Evolutionary conservation across 2,888 invertebrate species (phyloP).

Genomic region (Agrotis segetum): DNA sequence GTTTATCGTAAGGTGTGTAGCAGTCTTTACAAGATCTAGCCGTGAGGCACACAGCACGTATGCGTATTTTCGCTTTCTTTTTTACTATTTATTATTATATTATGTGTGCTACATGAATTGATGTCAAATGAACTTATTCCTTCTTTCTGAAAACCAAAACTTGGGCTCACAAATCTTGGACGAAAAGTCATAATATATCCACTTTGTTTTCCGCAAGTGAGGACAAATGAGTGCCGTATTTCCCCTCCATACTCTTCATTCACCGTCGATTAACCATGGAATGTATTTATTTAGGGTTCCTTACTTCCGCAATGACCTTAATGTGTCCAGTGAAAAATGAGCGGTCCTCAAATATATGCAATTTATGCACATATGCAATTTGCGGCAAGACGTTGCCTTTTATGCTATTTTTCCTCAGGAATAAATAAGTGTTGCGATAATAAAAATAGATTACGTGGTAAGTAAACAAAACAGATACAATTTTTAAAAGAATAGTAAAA

Average conservation of each 20-base stretch:
- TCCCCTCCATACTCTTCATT: constrained; percentile 75
- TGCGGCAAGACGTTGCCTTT: constrained; percentile 45
- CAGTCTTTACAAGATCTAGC: too few species aligned
- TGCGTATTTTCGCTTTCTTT: too few species aligned
- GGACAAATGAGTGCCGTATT: constrained; percentile 77
- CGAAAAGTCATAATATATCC: constrained; percentile 59
- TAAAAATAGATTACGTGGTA: constrained; percentile 15
- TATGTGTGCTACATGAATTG: background rate
- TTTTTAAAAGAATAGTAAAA: background rate
- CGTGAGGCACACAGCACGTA: too few species aligned
- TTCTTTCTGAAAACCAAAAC: constrained; percentile 10
- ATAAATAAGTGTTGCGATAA: constrained; percentile 32
- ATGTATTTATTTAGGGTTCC: constrained; percentile 87
- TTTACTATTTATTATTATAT: too few species aligned
- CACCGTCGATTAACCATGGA: constrained; percentile 87
- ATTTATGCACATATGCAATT: constrained; percentile 64
- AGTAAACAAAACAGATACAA: background rate
- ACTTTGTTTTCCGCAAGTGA: constrained; percentile 71
- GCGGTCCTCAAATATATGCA: constrained; percentile 69
- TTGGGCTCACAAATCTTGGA: constrained; percentile 47
- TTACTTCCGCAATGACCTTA: constrained; percentile 76
- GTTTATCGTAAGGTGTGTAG: too few species aligned
- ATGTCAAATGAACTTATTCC: background rate
- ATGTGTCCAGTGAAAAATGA: constrained; percentile 84
- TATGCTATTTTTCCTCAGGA: constrained; percentile 37